Evolutionary conservation across 1,140 invertebrate species (phyloP), one percentile per base, ranked within the genome.

Genomic region (Conus ventricosus): DNA sequence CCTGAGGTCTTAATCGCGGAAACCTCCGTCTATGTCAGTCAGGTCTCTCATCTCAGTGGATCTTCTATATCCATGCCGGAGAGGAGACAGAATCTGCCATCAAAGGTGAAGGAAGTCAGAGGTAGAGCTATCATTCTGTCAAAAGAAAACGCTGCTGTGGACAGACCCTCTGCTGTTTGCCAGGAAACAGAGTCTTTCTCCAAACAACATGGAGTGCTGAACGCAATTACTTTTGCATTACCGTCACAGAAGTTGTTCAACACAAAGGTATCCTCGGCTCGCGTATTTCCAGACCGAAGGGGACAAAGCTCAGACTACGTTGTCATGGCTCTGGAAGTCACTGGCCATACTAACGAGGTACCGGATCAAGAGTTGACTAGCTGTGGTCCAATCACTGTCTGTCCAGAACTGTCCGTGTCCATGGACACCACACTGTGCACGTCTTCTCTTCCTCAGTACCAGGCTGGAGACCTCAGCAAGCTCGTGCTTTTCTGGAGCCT

Each of bases 401-500:
- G 75, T 25, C 11, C 75, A 25, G 75, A 78, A n/a, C 23, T 78
- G 23, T 78, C 75, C 27, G 75, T 78, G 75, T 78, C 75, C 23
- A n/a, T 39, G 75, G 75, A 78, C 23, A 78, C 75, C 23, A 11
- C 27, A 39, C 8, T 78, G 23, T 11, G 23, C 23, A 78, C 75
- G 3, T 11, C 75, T 78, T 78, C 23, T n/a, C 23, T 39, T 39
- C 39, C 39, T 39, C 39, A 39, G 39, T 89, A 89, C 51, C 85
- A 84, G 27, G 60, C 81, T 17, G 88, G 88, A 63, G 88, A 89
- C 71, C 81, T 89, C 7, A 87, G 85, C n/a, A 84, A 75, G 54
- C 78, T 89, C 0, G 88, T 89, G 27, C 54, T 89, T 4, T 51
- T 89, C 51, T 87, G 81, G 85, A n/a, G 10, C 63, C 63, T 87